Base-by-base conservation (phyloP, 2,888 invertebrate species). In the Axea sp. region DNA sequence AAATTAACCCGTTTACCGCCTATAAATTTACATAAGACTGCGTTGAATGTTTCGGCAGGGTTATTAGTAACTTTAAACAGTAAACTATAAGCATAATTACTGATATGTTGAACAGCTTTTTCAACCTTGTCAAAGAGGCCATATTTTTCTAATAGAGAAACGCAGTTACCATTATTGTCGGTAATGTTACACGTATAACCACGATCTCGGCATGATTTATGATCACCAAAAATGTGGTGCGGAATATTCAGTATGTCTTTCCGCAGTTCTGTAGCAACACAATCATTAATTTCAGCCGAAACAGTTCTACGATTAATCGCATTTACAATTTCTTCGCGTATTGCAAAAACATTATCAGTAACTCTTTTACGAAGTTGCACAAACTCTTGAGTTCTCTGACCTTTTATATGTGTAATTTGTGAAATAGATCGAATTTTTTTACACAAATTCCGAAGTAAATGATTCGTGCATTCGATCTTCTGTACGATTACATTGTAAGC, bases 11-110 rank as follows among this genome's bases (percentile, higher is more conserved):
- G 35, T 14, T 75, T 75, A 1, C 68, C 72, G 3, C 57, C 62
- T 4, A 68, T 68, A 3, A 9, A 4, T 37, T 72, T 68, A 5
- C 59, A 59, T 1, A 75, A 9, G 6, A 73, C 17, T 0, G 59
- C 14, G 39, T 69, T 75, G 11, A 62, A 75, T 3, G 41, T 5
- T 55, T 75, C 64, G n/a, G 53, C 51, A 17, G 30, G 49, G 22
- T 62, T 62, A 3, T 60, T 60, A 6, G 60, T 47, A 0, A 19
- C 9, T 37, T 35, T 26, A 3, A 19, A 47, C 1, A 60, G 6
- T 9, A 60, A 60, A 14, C 35, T 47, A 2, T 12, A 28, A 0
- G 60, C 9, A 26, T 60, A 37, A 7, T 37, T 26, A n/a, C 47
- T 60, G 2, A 47, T 33, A 11, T 59, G 26, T 24, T 7, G 22